Evolutionary conservation across 1,140 invertebrate genomes (phyloP).

Genomic region (Diploscapter pachys): DNA sequence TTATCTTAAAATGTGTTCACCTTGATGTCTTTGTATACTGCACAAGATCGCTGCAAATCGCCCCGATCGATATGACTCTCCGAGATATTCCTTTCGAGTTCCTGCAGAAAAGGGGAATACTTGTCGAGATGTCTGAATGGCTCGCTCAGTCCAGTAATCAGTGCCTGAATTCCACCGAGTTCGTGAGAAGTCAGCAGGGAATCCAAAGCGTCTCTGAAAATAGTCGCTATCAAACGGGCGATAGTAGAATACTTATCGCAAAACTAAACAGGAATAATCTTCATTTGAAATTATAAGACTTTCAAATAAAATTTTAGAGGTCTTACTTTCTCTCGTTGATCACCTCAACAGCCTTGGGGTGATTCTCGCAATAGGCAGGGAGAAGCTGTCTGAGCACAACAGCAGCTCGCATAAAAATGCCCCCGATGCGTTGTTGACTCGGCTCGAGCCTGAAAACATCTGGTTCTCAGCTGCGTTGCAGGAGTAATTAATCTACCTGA

Average conservation of each 20-base stretch:
- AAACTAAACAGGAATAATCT: too few relatives aligned
- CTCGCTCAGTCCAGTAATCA: conserved; percentile 82
- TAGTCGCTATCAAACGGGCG: too few relatives aligned
- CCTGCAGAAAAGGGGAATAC: conserved; percentile 80
- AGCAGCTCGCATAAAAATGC: conserved; percentile 81
- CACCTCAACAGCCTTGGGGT: conserved; percentile 85
- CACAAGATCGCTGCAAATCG: conserved; percentile 86
- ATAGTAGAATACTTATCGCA: too few relatives aligned
- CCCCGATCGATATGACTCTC: conserved; percentile 91
- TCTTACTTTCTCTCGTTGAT: conserved; percentile 81
- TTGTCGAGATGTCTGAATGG: conserved; percentile 90
- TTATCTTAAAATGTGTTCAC: conserved; percentile 67
- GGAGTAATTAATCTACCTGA: background rate
- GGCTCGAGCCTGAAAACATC: conserved; percentile 15
- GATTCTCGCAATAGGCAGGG: conserved; percentile 80
- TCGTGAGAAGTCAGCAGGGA: conserved; percentile 64
- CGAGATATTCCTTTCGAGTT: conserved; percentile 83
- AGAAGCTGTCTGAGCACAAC: conserved; percentile 80
- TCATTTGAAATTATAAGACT: conserved; percentile 65
- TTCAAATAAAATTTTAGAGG: conserved; percentile 33
- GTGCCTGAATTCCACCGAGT: too few relatives aligned
- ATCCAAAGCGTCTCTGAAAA: conserved; percentile 64
- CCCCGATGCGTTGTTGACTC: conserved; percentile 71
- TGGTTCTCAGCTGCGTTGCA: background rate
- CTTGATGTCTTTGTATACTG: conserved; percentile 82